Conservation (phyloP, 1,140 invertebrate genomes). For the Neodiprion virginianus region DNA sequence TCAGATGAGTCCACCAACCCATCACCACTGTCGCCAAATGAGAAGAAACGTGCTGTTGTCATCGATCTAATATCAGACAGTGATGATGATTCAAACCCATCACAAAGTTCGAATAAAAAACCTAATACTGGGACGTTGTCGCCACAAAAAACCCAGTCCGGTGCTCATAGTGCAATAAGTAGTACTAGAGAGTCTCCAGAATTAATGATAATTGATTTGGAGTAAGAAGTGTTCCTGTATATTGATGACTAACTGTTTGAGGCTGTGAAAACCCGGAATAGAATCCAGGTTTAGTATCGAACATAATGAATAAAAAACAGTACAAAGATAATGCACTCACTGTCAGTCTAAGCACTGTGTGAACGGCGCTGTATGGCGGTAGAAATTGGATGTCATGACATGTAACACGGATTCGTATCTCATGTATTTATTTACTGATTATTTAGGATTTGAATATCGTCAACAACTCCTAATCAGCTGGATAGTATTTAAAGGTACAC, state of each 20-base stretch:
- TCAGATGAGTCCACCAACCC: slow-evolving; percentile 52
- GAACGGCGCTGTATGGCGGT: background rate
- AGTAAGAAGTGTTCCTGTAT: slow-evolving; percentile 34
- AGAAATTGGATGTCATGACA: background rate
- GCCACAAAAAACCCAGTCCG: slow-evolving; percentile 51
- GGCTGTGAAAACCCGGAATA: background rate
- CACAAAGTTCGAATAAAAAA: slow-evolving; percentile 47
- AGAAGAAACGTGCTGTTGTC: slow-evolving; percentile 54
- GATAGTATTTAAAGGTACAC: no score
- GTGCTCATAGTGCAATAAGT: slow-evolving; percentile 49
- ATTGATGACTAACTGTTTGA: background rate
- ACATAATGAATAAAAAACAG: background rate
- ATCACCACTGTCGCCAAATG: slow-evolving; percentile 39
- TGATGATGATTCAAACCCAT: slow-evolving; percentile 44
- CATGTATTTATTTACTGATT: background rate
- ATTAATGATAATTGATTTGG: slow-evolving; percentile 59
- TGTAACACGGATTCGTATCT: background rate
- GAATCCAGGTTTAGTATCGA: background rate
- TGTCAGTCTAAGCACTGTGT: background rate
- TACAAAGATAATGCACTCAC: background rate
- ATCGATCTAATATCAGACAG: slow-evolving; percentile 60
- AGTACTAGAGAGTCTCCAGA: slow-evolving; percentile 60
- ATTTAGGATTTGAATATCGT: background rate
- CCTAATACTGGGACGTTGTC: slow-evolving; percentile 29
- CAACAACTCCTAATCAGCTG: no score